Base-by-base conservation (phyloP, 2,113 vertebrate species). In the Cebidichthys violaceus region DNA sequence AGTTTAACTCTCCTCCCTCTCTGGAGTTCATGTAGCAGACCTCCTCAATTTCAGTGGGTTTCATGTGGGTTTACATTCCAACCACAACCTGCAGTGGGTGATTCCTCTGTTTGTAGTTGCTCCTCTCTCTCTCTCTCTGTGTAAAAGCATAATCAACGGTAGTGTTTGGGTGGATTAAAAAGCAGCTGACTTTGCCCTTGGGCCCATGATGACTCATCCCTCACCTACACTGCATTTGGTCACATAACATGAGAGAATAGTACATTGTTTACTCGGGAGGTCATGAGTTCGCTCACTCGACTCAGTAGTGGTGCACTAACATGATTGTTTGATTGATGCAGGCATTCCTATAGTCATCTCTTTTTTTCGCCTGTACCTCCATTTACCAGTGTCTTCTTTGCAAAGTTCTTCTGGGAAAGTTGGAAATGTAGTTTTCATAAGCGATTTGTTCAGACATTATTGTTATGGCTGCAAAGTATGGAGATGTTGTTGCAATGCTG, bases 191-290 rank as follows among this genome's bases (percentile, higher is more conserved):
- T 66, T 24, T 3, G 6, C 22, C 17, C 13, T 31, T 31, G 6
- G 10, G 10, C 17, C 2, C 59, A n/a, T 39, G 37, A 35, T 74
- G 74, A 52, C 24, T 75, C 64, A 81, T 76, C 35, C 35, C 18
- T 65, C 52, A 43, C 20, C 41, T 10, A 70, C 47, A 55, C 57
- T 22, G 39, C 14, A 18, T 61, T 47, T 31, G 52, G 13, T 81
- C 17, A 57, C 20, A 62, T 54, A 35, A 39, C 55, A 20, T 60
- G 5, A 50, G 37, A 5, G 0, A n/a, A 70, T 22, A 35, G 0
- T 1, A n/a, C 22, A 39, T 59, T 77, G 2, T 27, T 22, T 35
- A 35, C n/a, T 9, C 24, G 33, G 4, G 4, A 52, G 22, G 39
- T 31, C 33, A 76, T 27, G 18, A 45, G n/a, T 57, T 24, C 6